Percentiles rank a stretch among this genome's conserved stretches.
Conservation (phyloP, 1,140 invertebrate genomes). For the Amyelois transitella region DNA sequence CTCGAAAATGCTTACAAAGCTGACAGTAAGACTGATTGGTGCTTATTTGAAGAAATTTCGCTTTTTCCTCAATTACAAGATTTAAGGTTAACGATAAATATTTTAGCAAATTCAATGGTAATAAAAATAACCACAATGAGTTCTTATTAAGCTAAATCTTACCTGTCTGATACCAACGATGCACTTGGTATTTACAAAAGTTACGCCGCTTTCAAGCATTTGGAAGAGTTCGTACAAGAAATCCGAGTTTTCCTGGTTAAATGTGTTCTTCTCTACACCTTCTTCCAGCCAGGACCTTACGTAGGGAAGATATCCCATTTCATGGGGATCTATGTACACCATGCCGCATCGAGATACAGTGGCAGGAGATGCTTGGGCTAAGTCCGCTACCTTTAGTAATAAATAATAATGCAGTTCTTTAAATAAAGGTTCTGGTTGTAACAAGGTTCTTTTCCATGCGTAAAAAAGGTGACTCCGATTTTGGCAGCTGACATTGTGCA, state of each 20-base stretch:
- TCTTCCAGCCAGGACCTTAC: constrained; percentile 55
- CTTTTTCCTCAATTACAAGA: too few relatives aligned
- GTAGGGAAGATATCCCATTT: constrained; percentile 77
- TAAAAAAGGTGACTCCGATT: too few relatives aligned
- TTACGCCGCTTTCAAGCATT: constrained; percentile 74
- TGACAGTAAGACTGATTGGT: too few relatives aligned
- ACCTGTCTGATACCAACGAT: constrained; percentile 62
- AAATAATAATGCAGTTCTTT: too few relatives aligned
- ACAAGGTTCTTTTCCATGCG: too few relatives aligned
- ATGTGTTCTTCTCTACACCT: constrained; percentile 43
- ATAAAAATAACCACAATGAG: constrained; percentile 6
- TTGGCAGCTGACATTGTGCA: too few relatives aligned
- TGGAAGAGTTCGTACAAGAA: constrained; percentile 76
- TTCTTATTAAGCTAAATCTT: neutral
- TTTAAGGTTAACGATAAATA: too few relatives aligned
- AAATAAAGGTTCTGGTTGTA: too few relatives aligned
- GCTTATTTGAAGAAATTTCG: too few relatives aligned
- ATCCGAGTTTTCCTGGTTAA: constrained; percentile 71
- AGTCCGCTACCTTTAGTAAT: constrained; percentile 81
- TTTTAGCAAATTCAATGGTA: too few relatives aligned
- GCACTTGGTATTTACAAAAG: constrained; percentile 64
- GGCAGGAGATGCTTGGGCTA: constrained; percentile 90
- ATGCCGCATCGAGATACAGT: constrained; percentile 91
- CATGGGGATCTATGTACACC: constrained; percentile 91
- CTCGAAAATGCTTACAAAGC: too few relatives aligned